Evolutionary conservation across 2,797 vertebrate species (phyloP), one percentile per base, ranked within the genome.

Genomic region (Eulemur mongoz): DNA sequence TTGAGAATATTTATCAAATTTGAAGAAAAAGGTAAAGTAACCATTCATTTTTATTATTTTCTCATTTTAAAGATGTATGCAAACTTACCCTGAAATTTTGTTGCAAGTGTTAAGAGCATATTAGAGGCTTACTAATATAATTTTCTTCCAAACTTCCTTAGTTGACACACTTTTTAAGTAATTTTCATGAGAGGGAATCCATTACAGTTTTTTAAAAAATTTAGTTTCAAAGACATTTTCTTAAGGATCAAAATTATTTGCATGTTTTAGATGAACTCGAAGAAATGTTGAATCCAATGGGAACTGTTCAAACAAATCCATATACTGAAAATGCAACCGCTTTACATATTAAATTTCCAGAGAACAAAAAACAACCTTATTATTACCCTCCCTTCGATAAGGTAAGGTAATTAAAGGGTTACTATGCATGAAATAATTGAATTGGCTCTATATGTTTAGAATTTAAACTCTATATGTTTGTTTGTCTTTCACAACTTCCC

Each of bases 211-310:
- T 20, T 89, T 91, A 67, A 40, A 50, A n/a, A 50, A 27, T 79
- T 85, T 73, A 40, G 43, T 95, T 84, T 70, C 38, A 40, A 90
- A 86, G n/a, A 0, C 63, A 15, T n/a, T 89, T 92, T 96, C 22
- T 73, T 63, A 96, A n/a, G 80, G 65, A 52, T 89, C 40, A 73
- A 89, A 95, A 93, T 81, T 96, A n/a, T 93, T 97, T 91, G 72
- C 54, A 57, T 95, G 9, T 98, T 98, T 93, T 98, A 99, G 99
- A 99, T 99, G 99, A 99, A 98, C 99, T 99, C 99, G 99, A 99
- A 99, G 99, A 99, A 99, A 99, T 99, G 99, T 98, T 99, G 98
- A 99, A 99, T 98, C 99, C 99, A 89, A 99, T 99, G 98, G 99
- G 99, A 98, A 99, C 99, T 0, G 99, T 99, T 97, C 99, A 99